Conservation (phyloP, 2,888 invertebrate species). For the Homarus gammarus region DNA sequence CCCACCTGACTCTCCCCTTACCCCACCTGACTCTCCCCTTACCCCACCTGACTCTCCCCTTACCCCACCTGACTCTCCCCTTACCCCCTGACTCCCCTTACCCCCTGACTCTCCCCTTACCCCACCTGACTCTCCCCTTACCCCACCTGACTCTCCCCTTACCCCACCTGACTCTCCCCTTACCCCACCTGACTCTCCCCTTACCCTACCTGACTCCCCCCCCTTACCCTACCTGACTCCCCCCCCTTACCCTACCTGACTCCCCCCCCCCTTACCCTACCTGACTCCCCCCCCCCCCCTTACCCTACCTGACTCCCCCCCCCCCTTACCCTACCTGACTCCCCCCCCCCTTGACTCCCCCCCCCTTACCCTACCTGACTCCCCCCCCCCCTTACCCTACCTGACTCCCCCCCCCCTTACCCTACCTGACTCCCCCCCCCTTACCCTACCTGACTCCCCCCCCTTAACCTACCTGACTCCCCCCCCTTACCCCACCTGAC, state of each 20-base stretch:
- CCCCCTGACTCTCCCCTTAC: no score
- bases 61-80: no score
- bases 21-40: background rate
- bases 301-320: background rate
- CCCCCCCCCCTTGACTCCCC: background rate
- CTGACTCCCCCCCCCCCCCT: conserved; percentile 11
- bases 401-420: background rate
- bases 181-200: background rate
- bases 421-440: background rate
- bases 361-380: background rate
- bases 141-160: no score
- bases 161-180: background rate
- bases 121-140: no score
- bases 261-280: no score
- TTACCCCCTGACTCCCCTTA: no score
- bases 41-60: conserved; percentile 10
- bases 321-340: background rate
- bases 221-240: background rate
- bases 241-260: conserved; percentile 1
- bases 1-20: background rate
- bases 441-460: background rate
- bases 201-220: background rate
- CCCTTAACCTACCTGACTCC: no score
- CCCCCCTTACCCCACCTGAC: no score
- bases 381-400: background rate